phyloP scores from a whole-genome alignment of 2,888 invertebrate genomes.

The Habrosyne pyritoides region DNA sequence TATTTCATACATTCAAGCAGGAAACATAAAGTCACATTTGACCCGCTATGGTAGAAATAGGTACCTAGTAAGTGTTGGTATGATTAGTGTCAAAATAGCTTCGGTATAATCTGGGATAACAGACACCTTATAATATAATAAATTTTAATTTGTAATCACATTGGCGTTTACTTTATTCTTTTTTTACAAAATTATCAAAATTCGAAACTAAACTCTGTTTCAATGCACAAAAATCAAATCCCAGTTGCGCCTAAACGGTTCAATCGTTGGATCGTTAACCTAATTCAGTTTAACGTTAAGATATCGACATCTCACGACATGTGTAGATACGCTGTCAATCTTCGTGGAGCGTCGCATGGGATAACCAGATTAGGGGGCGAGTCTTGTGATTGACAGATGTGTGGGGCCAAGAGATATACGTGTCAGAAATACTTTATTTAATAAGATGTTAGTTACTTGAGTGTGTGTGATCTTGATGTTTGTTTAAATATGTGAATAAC shows the following conservation, averaged over 20 bases:
- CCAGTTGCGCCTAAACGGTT: not conserved
- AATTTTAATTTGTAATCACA: too few species aligned
- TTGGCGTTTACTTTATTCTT: not conserved
- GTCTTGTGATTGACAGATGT: constrained; percentile 29
- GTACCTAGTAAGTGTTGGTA: too few species aligned
- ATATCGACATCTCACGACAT: constrained; percentile 25
- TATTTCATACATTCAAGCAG: too few species aligned
- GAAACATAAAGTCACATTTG: too few species aligned
- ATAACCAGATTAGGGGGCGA: constrained; percentile 39
- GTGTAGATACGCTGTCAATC: constrained; percentile 23
- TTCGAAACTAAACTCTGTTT: not conserved
- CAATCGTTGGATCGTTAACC: constrained; percentile 25
- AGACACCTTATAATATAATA: too few species aligned
- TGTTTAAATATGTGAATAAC: too few species aligned
- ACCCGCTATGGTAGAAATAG: too few species aligned
- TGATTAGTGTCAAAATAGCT: too few species aligned
- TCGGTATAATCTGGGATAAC: too few species aligned
- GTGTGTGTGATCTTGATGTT: too few species aligned
- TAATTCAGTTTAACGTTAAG: constrained; percentile 27
- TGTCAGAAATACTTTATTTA: too few species aligned
- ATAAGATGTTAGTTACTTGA: too few species aligned
- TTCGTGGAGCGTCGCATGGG: constrained; percentile 23
- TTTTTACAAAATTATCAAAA: not conserved
- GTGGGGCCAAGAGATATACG: constrained; percentile 20
- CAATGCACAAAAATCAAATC: not conserved